phyloP scores from a whole-genome alignment of 2,113 vertebrate species.

The Elephantulus edwardii region DNA sequence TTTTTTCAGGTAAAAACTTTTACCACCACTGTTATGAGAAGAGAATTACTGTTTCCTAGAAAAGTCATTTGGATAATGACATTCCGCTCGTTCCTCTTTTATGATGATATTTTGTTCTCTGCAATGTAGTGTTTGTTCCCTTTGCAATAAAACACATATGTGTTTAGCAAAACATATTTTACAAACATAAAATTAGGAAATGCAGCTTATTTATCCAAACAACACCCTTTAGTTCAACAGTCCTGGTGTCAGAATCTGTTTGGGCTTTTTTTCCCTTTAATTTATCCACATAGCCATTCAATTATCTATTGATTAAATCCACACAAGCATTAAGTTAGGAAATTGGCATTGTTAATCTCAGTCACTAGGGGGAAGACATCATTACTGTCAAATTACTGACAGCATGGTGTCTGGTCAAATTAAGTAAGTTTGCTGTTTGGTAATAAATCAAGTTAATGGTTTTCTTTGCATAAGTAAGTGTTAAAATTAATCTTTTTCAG shows the following conservation, averaged over 20 bases:
- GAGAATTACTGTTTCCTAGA: slow-evolving; percentile 1
- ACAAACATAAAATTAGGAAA: slow-evolving; percentile 1
- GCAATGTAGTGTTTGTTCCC: background rate
- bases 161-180: background rate
- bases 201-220: background rate
- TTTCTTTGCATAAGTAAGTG: slow-evolving; percentile 39
- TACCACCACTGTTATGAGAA: background rate
- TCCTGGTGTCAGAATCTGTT: background rate
- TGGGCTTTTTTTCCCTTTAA: no score
- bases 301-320: slow-evolving; percentile 68
- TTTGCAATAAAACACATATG: background rate
- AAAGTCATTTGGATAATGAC: background rate
- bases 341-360: slow-evolving; percentile 67
- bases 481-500: slow-evolving; percentile 64
- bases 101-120: slow-evolving; percentile 22
- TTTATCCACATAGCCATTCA: slow-evolving; percentile 49
- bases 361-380: slow-evolving; percentile 47
- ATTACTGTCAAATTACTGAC: slow-evolving; percentile 71
- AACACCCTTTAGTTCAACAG: no score
- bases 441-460: slow-evolving; percentile 71
- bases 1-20: slow-evolving; percentile 30
- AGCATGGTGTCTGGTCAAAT: slow-evolving; percentile 67
- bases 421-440: slow-evolving; percentile 58
- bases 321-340: slow-evolving; percentile 64
- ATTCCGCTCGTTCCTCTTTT: slow-evolving; percentile 14